Base-by-base conservation (phyloP, 2,888 invertebrate species). In the Palloptera scutellata region DNA sequence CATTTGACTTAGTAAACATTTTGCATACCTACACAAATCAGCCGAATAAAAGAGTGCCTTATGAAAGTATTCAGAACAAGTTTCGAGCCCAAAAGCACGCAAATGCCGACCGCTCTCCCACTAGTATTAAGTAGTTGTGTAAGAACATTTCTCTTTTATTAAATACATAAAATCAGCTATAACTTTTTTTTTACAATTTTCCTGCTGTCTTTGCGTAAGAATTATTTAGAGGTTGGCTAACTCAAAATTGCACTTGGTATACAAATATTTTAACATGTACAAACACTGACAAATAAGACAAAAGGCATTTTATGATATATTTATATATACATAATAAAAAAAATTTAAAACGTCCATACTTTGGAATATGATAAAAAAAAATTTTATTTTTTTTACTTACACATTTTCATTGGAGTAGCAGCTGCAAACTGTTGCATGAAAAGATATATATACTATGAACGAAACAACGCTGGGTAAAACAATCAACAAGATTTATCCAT, bases 401-500 rank as follows among this genome's bases (percentile, higher is more conserved):
- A n/a, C n/a, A n/a, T n/a, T n/a, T n/a, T n/a, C n/a, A n/a, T n/a
- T n/a, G n/a, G n/a, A n/a, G n/a, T n/a, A n/a, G 30, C 5, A n/a
- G 48, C 1, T 5, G 15, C 10, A 48, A 48, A 48, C 48, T 48
- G 13, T 48, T 48, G 9, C 48, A 15, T 48, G 48, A 4, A 48
- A 48, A 8, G 13, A 2, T 45, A 12, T 45, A 3, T 48, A 8
- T 8, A 11, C 48, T 48, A 11, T 11, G 10, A 48, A 48, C 13
- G n/a, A 48, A 13, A 8, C 6, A 15, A 10, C 48, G 12, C 5
- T 10, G 5, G 5, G 13, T 53, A 17, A 30, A 45, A 19, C 64
- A 60, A 43, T 60, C 65, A 60, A 65, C 65, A 65, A 59, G 65
- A 65, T 65, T 59, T 65, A 65, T 65, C 59, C 65, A 65, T 65